Evolutionary conservation across 2,113 vertebrate genomes (phyloP).

Genomic region (Oreochromis spilurus): DNA sequence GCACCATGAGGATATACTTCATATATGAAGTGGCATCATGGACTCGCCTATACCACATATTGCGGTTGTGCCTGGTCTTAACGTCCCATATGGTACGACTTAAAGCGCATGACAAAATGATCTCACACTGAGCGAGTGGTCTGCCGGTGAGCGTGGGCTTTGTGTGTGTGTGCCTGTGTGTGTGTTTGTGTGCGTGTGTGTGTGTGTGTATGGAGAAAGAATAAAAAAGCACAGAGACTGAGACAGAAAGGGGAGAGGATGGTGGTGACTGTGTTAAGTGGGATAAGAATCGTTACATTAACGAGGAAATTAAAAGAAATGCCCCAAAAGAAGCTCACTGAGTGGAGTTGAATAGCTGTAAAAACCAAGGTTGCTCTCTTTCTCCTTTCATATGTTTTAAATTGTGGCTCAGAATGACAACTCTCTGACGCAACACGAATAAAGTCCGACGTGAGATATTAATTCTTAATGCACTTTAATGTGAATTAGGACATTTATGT

Average conservation of each 20-base stretch:
- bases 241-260: neutral
- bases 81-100: constrained; percentile 60
- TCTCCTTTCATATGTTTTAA: constrained; percentile 35
- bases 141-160: constrained; percentile 34
- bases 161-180: neutral
- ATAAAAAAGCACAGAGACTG: neutral
- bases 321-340: neutral
- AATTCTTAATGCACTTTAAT: constrained; percentile 29
- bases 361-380: neutral
- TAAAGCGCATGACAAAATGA: constrained; percentile 52
- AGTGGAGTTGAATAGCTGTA: neutral
- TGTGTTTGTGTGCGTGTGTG: neutral
- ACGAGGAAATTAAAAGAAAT: neutral
- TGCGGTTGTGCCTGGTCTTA: constrained; percentile 44
- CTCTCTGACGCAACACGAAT: constrained; percentile 34
- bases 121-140: constrained; percentile 46
- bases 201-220: neutral
- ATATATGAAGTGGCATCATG: neutral
- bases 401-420: constrained; percentile 38
- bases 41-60: constrained; percentile 5
- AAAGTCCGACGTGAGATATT: constrained; percentile 17
- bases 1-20: neutral
- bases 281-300: neutral
- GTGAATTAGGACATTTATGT: neutral
- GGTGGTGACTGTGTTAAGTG: neutral